These are phyloP conservation scores for Meleagris gallopavo DNA, from an alignment of 2,113 vertebrate species.

Conservation along the genomic window DNA sequence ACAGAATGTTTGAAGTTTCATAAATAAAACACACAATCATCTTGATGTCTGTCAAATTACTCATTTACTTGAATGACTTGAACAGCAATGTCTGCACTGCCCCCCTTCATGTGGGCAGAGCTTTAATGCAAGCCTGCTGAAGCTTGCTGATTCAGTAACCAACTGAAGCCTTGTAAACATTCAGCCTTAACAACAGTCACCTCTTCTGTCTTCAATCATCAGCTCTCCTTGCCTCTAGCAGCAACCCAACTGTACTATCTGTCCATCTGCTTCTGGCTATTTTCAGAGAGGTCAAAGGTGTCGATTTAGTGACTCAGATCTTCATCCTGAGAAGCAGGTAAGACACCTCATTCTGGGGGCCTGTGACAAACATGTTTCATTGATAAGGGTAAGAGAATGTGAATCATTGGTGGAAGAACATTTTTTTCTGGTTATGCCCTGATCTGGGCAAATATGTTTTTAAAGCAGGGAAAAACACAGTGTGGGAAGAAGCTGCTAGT, in stretches of 20 bases:
- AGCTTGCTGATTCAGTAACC: not conserved
- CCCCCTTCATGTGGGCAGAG: not conserved
- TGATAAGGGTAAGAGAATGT: not conserved
- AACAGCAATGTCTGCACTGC: not conserved
- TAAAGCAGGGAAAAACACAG: not conserved
- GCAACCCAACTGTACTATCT: conserved; percentile 20
- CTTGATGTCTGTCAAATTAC: not conserved
- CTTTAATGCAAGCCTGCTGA: not conserved
- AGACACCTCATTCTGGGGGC: not conserved
- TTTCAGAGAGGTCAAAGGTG: conserved; percentile 88
- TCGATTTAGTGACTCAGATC: not conserved
- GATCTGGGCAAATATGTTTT: not conserved
- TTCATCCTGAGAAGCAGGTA: conserved; percentile 84
- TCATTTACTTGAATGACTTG: not conserved
- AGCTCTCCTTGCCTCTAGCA: conserved; percentile 9
- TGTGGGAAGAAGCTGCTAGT: not conserved
- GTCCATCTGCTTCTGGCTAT: conserved; percentile 85
- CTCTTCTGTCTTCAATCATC: not conserved
- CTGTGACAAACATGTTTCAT: fast-evolving
- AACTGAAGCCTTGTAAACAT: not conserved
- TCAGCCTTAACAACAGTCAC: not conserved
- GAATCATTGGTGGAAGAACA: not conserved
- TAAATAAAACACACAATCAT: not conserved
- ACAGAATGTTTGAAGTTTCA: not conserved
- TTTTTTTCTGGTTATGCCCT: not conserved